Base-by-base conservation (phyloP, 2,797 vertebrate genomes). In the Hoplostethus atlanticus region DNA sequence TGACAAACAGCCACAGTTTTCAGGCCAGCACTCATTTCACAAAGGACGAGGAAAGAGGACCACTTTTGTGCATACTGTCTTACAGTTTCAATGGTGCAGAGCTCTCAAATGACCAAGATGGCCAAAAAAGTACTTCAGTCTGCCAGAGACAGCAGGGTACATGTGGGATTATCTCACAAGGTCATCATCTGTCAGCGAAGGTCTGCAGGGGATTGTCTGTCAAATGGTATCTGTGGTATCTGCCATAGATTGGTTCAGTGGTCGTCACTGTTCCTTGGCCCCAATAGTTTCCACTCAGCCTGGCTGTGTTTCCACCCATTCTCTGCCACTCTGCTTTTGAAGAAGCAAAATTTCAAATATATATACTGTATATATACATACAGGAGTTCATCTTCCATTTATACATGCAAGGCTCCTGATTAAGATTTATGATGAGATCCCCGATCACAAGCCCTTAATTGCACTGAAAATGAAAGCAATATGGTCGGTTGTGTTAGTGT, bases 401-500 rank as follows among this genome's bases (percentile, higher is more conserved):
- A 67, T 25, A 79, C 66, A 76, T 78, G 55, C 56, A 84, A 77
- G 36, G 58, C 68, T 83, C 66, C 78, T 81, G 79, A 90, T 91
- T 81, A 79, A 83, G 81, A 90, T 89, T 84, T 59, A 76, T 84
- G 83, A 84, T 77, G 57, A 83, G 71, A 82, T 84, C 64, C 70
- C n/a, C 72, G 71, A 71, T 71, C 56, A 73, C 68, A 78, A 82
- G 74, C 55, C 66, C 60, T 71, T 88, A 86, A 91, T 91, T 88
- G 69, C 58, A 50, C 63, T 71, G 70, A 83, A 87, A 87, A 84
- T 86, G 71, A 88, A 88, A 91, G 88, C 85, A 82, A 84, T 80
- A 85, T 83, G 82, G 81, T 87, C 12, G 72, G 67, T 69, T 85
- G 80, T 82, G 81, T 83, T 78, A 71, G 71, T 74, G 78, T 74